Base-by-base conservation (phyloP, 2,797 vertebrate genomes). In the Balearica regulorum region DNA sequence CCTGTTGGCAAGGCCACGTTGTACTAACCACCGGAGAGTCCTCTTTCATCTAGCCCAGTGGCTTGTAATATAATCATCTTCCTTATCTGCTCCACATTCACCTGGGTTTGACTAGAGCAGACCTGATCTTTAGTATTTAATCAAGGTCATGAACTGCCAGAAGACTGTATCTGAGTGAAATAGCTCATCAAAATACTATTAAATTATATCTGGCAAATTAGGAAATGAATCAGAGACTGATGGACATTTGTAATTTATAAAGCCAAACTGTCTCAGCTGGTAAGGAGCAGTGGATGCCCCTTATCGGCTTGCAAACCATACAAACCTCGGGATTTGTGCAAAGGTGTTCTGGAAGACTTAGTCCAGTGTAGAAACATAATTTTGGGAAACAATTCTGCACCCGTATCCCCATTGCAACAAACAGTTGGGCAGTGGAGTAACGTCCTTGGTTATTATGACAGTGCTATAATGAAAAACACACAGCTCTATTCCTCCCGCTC, bases 241-340 rank as follows among this genome's bases (percentile, higher is more conserved):
- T 17, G 48, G 90, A 68, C 65, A 28, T 85, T 61, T 83, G 78
- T 79, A 91, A 94, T 89, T 91, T 89, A 89, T 85, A 85, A 93
- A 78, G 35, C 37, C 82, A 92, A 93, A 91, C 64, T 11, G 18
- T 43, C 71, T 89, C 60, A 81, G 79, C 48, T 78, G 18, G 43
- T 91, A 89, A 87, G 57, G n/a, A 75, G 26, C 51, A 88, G 37
- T 13, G n/a, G 29, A 60, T 43, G 41, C 26, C 60, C 14, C 28
- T 73, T 58, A 68, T 20, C 53, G 75, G 53, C 29, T 7, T 22
- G 13, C 69, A 95, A 93, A 83, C 14, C 13, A 61, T 6, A 83
- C 26, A 71, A 80, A 80, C 3, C 5, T 12, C 31, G 83, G n/a
- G 48, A 83, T 48, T 76, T 33, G 13, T 73, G 44, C 39, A 89